Base-by-base conservation (phyloP, 2,888 invertebrate species). In the Steinernema carpocapsae region DNA sequence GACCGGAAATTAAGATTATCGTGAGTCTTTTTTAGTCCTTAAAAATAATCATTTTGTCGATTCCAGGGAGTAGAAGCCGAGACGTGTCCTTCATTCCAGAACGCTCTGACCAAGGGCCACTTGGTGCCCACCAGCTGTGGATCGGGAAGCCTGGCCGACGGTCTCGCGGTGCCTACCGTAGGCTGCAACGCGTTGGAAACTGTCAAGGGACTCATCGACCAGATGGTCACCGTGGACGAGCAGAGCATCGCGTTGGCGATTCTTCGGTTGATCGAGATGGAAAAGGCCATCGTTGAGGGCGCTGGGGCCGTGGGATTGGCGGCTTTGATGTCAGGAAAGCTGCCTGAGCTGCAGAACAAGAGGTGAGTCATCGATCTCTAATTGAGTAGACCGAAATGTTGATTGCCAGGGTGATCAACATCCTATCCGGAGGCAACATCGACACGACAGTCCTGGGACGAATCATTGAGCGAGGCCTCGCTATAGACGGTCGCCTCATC, bases 301-400 rank as follows among this genome's bases (percentile, higher is more conserved):
- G 94, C 94, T 0, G 94, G 94, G 0, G 94, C 94, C 0, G 91
- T 92, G 1, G 92, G 93, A 0, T 89, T 94, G 7, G 94, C 94
- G 0, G 94, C 94, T 42, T 92, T 94, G 82, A 90, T 59, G 71
- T 70, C 56, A 64, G 73, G 45, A n/a, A 19, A 52, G 43, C 45
- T 74, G 14, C 76, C 74, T 4, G 75, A 76, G n/a, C 45, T 76
- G 24, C 59, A 59, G 46, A 77, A 59, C 7, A 76, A 76, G 43
- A 64, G 19, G 22, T 22, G 51, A 22, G 22, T 19, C 19, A n/a
- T n/a, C 12, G 12, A 14, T 45, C 17, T 14, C 14, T 22, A n/a
- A 51, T 51, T 6, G 19, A n/a, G 12, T 17, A 12, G 12, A 45
- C 17, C 12, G 12, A 17, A 12, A 12, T 45, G 17, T 37, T 37